Base-by-base conservation (phyloP, 2,888 invertebrate species). In the Eristalis intricaria region DNA sequence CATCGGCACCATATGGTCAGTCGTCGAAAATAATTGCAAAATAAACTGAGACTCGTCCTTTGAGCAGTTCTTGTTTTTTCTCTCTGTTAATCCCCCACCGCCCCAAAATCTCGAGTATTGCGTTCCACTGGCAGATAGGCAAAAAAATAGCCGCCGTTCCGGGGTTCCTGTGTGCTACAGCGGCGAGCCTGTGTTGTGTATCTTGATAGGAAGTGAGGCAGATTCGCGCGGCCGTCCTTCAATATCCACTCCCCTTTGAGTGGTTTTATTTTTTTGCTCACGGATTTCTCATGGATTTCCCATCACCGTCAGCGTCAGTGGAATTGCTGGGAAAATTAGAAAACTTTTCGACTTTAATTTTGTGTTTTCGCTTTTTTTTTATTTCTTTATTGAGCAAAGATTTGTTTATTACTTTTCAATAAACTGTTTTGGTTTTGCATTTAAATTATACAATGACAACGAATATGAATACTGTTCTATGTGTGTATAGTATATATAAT, bases 361-460 rank as follows among this genome's bases (percentile, higher is more conserved):
- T 23, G 5, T 50, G 19, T 68, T 64, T 78, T 22, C 68, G 22
- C 8, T 23, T 73, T 66, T 10, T 29, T 63, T 71, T 63, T 32
- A 56, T 50, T 10, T 74, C 74, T 40, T 61, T 81, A 50, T 81
- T 86, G 78, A 86, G 86, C 78, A 86, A 82, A 86, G 82, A 58
- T 80, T 80, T 68, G 40, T 82, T 81, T 71, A 84, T 73, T 78
- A 71, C 77, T 83, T 77, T 76, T 73, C 73, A 77, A 83, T 83
- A 73, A 56, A 56, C 65, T 65, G 58, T 65, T 26, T 50, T 71
- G 23, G 35, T 63, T 74, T 81, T 70, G 26, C 64, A 78, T 74
- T 64, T 40, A 66, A 80, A 80, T 78, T 79, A 83, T 86, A 86
- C 82, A 82, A 86, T 86, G 82, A 83, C 86, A 86, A 86, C 78